Percentiles rank a stretch among this genome's conserved stretches.
Conservation (phyloP, 2,888 invertebrate genomes). For the Zootermopsis nevadensis region DNA sequence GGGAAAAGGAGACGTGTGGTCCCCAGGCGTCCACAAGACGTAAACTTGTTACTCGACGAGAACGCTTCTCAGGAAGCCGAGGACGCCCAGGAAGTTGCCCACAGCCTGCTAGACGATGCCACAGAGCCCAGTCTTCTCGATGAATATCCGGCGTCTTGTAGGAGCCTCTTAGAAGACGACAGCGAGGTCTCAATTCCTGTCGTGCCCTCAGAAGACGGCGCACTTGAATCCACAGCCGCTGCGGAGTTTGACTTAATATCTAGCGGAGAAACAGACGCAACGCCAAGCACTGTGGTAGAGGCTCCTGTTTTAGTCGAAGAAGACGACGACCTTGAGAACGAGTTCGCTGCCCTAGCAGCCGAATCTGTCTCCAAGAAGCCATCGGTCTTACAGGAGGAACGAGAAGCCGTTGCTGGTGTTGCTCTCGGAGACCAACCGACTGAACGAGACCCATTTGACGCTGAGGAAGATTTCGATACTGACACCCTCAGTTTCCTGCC, state of each 20-base stretch:
- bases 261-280: not conserved
- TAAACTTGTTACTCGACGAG: slow-evolving; percentile 56
- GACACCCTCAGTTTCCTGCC: not conserved
- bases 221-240: not conserved
- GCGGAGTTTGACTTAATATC: slow-evolving; percentile 56
- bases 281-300: not conserved
- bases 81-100: not conserved
- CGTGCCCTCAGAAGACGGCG: not conserved
- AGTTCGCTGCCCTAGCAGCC: slow-evolving; percentile 82
- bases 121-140: not conserved
- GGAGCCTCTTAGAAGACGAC: slow-evolving; percentile 81
- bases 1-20: slow-evolving; percentile 49
- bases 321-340: slow-evolving; percentile 73
- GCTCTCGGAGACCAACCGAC: slow-evolving; percentile 56
- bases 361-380: slow-evolving; percentile 74
- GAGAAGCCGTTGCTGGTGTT: slow-evolving; percentile 58
- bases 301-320: not conserved
- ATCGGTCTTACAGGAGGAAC: slow-evolving; percentile 50
- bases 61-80: slow-evolving; percentile 46
- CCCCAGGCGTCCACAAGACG: slow-evolving; percentile 55
- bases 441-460: slow-evolving; percentile 53
- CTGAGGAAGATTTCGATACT: slow-evolving; percentile 4
- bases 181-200: slow-evolving; percentile 56
- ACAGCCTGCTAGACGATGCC: not conserved
- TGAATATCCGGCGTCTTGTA: slow-evolving; percentile 56